Conservation (phyloP, 2,113 vertebrate species). For the Podarcis cretensis region DNA sequence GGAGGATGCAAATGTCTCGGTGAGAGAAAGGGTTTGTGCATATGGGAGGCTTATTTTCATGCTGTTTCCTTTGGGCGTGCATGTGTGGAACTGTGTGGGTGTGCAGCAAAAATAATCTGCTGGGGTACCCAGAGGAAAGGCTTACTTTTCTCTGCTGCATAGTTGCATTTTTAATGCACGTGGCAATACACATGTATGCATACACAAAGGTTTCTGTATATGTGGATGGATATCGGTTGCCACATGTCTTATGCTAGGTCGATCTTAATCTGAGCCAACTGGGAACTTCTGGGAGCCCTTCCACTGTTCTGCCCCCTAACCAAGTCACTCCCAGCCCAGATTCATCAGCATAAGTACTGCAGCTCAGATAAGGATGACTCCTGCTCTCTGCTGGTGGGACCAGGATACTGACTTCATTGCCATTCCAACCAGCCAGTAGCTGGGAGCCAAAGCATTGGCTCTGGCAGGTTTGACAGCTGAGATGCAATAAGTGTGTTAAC, state of each 20-base stretch:
- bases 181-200: background rate
- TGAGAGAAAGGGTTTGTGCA: background rate
- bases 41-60: background rate
- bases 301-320: background rate
- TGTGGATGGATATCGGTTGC: background rate
- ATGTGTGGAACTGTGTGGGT: background rate
- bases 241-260: background rate
- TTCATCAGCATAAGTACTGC: background rate
- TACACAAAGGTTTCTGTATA: background rate
- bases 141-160: background rate
- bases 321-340: background rate
- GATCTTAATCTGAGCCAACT: background rate
- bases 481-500: background rate
- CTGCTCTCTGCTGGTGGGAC: slow-evolving; percentile 17
- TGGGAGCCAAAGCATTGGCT: background rate
- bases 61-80: background rate
- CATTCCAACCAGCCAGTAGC: background rate
- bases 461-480: background rate
- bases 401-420: background rate
- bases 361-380: background rate
- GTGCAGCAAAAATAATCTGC: background rate
- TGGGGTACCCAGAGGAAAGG: background rate
- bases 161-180: background rate
- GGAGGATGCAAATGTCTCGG: slow-evolving; percentile 7
- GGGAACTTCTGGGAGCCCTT: background rate